Evolutionary conservation across 2,113 vertebrate genomes (phyloP).

Genomic region (Accipiter virgatus): DNA sequence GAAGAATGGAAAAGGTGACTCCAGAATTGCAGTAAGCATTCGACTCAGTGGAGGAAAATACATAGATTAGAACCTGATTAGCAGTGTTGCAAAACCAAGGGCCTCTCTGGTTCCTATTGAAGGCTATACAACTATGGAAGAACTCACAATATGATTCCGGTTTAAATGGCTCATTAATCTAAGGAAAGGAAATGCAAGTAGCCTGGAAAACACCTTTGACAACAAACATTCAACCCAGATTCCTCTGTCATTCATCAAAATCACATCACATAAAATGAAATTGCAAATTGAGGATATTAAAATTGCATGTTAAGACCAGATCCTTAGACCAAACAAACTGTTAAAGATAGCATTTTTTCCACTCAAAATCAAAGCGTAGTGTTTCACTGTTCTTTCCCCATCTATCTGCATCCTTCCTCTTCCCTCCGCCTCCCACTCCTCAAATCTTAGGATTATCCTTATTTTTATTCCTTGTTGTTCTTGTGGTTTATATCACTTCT

Average conservation of each 20-base stretch:
- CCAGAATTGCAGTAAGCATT: background rate
- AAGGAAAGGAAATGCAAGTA: background rate
- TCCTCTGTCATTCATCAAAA: background rate
- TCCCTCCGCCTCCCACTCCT: background rate
- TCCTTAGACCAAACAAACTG: background rate
- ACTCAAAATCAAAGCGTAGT: background rate
- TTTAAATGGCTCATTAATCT: background rate
- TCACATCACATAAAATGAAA: background rate
- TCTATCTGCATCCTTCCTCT: background rate
- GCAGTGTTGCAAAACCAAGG: background rate
- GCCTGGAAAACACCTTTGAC: background rate
- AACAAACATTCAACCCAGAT: background rate
- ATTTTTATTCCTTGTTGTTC: background rate
- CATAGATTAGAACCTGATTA: fast-evolving
- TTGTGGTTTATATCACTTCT: background rate
- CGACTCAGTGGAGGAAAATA: background rate
- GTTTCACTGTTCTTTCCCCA: background rate
- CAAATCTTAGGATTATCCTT: background rate
- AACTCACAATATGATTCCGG: background rate
- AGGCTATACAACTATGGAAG: background rate
- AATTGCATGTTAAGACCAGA: background rate
- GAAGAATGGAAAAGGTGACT: background rate
- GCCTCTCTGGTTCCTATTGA: background rate
- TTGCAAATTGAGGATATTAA: background rate
- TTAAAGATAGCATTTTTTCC: background rate